Conservation (phyloP, 2,797 vertebrate species). For the Poecilia gillii region DNA sequence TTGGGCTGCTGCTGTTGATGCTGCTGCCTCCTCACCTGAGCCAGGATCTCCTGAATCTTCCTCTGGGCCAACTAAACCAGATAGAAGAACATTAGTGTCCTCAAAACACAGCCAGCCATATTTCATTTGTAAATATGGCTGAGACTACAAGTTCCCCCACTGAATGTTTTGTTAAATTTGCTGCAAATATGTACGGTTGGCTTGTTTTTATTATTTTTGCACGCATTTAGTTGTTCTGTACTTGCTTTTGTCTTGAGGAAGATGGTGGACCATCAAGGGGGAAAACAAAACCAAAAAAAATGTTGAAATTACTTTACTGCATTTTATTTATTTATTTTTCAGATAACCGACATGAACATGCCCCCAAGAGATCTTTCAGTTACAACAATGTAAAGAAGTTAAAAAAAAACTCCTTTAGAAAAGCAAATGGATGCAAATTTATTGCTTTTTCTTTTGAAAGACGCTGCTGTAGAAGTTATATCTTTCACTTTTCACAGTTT, state of each 20-base stretch:
- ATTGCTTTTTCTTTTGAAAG: no score
- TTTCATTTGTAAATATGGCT: not conserved
- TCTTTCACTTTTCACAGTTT: no score
- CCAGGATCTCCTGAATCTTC: conserved; percentile 99
- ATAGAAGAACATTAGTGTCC: not conserved
- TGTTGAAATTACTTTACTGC: not conserved
- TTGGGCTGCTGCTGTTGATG: conserved; percentile 88
- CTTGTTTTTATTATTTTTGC: conserved; percentile 74
- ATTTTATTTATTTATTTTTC: not conserved
- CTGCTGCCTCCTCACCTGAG: conserved; percentile 97
- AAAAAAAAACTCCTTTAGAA: not conserved
- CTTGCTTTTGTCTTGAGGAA: conserved; percentile 71
- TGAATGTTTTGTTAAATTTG: conserved; percentile 54
- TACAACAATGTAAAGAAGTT: not conserved
- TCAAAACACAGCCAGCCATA: no score
- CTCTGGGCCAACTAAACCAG: conserved; percentile 92
- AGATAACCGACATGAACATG: not conserved
- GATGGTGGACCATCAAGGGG: conserved; percentile 89
- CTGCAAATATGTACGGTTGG: conserved; percentile 90
- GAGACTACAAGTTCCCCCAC: not conserved
- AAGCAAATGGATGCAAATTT: not conserved
- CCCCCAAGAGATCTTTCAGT: not conserved
- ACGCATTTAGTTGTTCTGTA: conserved; percentile 73
- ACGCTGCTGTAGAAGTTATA: not conserved
- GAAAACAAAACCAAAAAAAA: not conserved